phyloP scores from a whole-genome alignment of 2,888 invertebrate species.

The Erynnis tages region DNA sequence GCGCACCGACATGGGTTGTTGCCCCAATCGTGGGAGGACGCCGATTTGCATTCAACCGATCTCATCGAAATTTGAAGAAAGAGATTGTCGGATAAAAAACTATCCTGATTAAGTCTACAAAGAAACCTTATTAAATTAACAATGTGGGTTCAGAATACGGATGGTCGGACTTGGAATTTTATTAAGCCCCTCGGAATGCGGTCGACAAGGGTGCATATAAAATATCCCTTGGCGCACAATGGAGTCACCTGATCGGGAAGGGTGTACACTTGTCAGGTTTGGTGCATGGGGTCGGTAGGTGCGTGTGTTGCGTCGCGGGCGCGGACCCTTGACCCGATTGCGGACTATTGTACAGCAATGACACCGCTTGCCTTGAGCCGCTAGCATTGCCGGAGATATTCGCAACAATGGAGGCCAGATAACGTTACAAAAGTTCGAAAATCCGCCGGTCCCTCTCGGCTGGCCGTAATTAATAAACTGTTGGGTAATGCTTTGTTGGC shows the following conservation, averaged over 20 bases:
- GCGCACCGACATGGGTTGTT: slow-evolving; percentile 55
- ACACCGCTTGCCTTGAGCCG: slow-evolving; percentile 80
- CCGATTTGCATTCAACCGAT: slow-evolving; percentile 30
- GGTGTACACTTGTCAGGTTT: slow-evolving; percentile 66
- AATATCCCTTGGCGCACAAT: slow-evolving; percentile 45
- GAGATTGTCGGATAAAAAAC: slow-evolving; percentile 1
- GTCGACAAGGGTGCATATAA: slow-evolving; percentile 66
- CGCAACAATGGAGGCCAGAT: slow-evolving; percentile 82
- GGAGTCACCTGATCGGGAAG: slow-evolving; percentile 65
- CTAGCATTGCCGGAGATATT: slow-evolving; percentile 81
- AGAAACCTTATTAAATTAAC: slow-evolving; percentile 51
- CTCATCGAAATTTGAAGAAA: slow-evolving; percentile 16
- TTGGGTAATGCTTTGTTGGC: slow-evolving; percentile 53
- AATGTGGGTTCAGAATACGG: slow-evolving; percentile 55
- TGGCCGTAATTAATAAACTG: slow-evolving; percentile 64
- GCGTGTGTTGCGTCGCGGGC: slow-evolving; percentile 41
- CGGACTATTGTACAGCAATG: slow-evolving; percentile 78
- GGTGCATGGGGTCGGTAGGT: slow-evolving; percentile 33
- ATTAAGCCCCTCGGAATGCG: slow-evolving; percentile 57
- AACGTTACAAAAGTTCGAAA: slow-evolving; percentile 80
- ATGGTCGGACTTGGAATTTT: slow-evolving; percentile 65
- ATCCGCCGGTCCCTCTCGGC: slow-evolving; percentile 71
- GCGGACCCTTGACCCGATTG: slow-evolving; percentile 76
- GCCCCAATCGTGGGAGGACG: slow-evolving; percentile 43
- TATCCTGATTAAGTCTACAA: slow-evolving; percentile 34